These are phyloP conservation scores for Champsocephalus gunnari DNA, from an alignment of 2,797 vertebrate species.

Conservation along the genomic window DNA sequence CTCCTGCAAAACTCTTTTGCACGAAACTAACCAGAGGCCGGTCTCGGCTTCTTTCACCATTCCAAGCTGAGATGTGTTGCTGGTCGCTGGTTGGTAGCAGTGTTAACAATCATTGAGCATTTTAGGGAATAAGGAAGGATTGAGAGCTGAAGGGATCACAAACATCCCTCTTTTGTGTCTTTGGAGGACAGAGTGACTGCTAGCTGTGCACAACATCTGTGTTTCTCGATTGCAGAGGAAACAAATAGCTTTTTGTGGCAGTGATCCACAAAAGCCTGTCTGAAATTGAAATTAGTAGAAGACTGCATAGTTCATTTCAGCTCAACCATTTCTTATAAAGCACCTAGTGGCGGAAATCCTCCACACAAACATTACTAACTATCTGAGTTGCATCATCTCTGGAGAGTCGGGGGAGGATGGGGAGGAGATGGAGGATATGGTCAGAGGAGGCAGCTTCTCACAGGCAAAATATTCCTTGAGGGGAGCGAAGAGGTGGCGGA, in stretches of 20 bases:
- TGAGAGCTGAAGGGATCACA: not conserved
- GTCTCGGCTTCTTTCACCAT: not conserved
- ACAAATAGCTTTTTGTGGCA: not conserved
- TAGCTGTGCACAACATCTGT: not conserved
- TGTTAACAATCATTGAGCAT: too few species aligned
- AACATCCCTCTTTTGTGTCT: not conserved
- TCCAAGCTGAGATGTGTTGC: too few species aligned
- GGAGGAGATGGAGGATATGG: not conserved
- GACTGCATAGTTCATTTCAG: not conserved
- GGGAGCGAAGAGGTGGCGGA: conserved; percentile 93
- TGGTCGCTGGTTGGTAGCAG: too few species aligned
- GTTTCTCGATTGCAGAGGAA: not conserved
- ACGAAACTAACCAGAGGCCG: not conserved
- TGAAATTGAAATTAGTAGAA: not conserved
- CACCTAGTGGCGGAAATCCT: not conserved
- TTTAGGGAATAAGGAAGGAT: not conserved
- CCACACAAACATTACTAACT: not conserved
- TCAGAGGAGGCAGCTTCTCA: conserved; percentile 77
- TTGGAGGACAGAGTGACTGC: conserved; percentile 1
- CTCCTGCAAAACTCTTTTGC: not conserved
- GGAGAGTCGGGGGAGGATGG: conserved; percentile 22
- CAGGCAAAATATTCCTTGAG: conserved; percentile 96
- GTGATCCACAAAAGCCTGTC: not conserved
- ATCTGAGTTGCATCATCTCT: conserved; percentile 40
- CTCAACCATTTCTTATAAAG: not conserved